phyloP scores from a whole-genome alignment of 2,113 vertebrate genomes.

The Syngnathus scovelli region DNA sequence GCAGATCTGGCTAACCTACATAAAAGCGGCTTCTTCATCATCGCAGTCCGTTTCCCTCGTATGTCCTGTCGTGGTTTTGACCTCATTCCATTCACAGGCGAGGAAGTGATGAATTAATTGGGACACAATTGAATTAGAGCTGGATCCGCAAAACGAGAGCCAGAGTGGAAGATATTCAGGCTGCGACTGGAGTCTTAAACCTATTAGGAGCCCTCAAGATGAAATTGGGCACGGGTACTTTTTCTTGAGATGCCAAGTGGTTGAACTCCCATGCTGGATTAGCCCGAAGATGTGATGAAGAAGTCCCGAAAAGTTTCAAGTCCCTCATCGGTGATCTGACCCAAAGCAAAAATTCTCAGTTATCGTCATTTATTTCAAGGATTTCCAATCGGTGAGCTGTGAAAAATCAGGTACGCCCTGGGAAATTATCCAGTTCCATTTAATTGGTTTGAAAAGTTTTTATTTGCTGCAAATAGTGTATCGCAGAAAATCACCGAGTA shows the following conservation, averaged over 20 bases:
- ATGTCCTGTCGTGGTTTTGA: constrained; percentile 47
- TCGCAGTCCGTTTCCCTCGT: constrained; percentile 12
- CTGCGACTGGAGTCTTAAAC: constrained; percentile 35
- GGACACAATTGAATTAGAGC: constrained; percentile 57
- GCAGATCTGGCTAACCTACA: constrained; percentile 49
- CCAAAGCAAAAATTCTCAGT: background rate
- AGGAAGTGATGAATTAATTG: constrained; percentile 61
- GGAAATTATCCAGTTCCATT: too few species aligned
- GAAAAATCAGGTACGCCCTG: too few species aligned
- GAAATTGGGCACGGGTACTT: constrained; percentile 8
- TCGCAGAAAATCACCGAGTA: too few species aligned
- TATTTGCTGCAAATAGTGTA: too few species aligned
- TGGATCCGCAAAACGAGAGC: constrained; percentile 23
- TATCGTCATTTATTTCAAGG: too few species aligned
- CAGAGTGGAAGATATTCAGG: constrained; percentile 6
- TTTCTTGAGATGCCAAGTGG: background rate
- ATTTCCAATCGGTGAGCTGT: too few species aligned
- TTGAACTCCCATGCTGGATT: background rate
- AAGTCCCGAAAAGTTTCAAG: background rate
- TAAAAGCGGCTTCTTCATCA: constrained; percentile 46
- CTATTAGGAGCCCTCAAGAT: constrained; percentile 12
- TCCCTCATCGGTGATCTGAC: background rate
- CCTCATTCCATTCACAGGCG: constrained; percentile 56
- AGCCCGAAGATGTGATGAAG: background rate
- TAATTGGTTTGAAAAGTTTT: too few species aligned